Conservation (phyloP, 2,113 vertebrate genomes). For the Epinephelus lanceolatus region DNA sequence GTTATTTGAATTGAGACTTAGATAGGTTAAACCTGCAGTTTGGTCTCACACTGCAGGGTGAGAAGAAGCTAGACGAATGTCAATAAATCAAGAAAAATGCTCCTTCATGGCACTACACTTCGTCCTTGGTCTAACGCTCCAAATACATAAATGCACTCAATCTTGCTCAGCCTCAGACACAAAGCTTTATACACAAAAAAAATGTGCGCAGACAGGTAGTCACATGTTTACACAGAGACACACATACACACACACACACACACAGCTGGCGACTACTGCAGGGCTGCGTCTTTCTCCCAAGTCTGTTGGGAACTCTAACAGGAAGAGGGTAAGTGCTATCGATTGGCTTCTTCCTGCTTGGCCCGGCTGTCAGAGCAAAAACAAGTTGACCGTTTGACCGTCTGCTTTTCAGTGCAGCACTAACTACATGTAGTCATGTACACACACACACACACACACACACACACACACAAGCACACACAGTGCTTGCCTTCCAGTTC, state of each 20-base stretch:
- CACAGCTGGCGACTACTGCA: conserved; percentile 54
- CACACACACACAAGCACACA: conserved; percentile 14
- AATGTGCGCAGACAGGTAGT: conserved; percentile 28
- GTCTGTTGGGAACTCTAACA: conserved; percentile 72
- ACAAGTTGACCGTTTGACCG: conserved; percentile 75
- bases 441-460: background rate
- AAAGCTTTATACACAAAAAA: conserved; percentile 43
- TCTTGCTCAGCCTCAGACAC: conserved; percentile 31
- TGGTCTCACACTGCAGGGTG: background rate
- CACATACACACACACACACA: conserved; percentile 30
- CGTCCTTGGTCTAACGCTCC: conserved; percentile 38
- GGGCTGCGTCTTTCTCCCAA: conserved; percentile 52
- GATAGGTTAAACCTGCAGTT: conserved; percentile 20
- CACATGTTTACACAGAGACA: background rate
- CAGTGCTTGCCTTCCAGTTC: conserved; percentile 11
- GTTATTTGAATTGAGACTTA: conserved; percentile 1
- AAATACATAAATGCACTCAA: conserved; percentile 44
- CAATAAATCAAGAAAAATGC: conserved; percentile 43
- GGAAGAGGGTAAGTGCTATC: conserved; percentile 84
- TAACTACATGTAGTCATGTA: conserved; percentile 38
- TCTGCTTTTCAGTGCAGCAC: conserved; percentile 55
- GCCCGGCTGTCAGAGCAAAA: conserved; percentile 69
- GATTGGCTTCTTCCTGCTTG: conserved; percentile 81
- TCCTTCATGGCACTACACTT: background rate
- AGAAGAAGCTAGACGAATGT: conserved; percentile 16